These are phyloP conservation scores for Heliconius sara DNA, from an alignment of 2,888 invertebrate species.

Conservation along the genomic window DNA sequence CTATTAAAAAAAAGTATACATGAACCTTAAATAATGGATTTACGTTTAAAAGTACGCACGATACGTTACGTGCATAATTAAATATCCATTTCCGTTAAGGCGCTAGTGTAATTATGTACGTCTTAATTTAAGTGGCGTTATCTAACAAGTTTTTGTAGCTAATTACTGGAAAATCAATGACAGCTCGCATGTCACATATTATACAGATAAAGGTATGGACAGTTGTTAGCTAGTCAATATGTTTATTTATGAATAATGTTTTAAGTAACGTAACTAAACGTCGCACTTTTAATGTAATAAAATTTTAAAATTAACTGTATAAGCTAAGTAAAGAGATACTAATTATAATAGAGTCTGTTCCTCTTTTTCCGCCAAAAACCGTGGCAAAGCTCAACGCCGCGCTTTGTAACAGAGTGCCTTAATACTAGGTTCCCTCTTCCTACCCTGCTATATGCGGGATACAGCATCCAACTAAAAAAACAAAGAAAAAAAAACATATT, in stretches of 20 bases:
- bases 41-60: background rate
- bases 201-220: no score
- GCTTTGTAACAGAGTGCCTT: background rate
- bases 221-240: no score
- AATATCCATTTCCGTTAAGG: conserved; percentile 5
- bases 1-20: background rate
- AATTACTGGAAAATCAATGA: conserved; percentile 40
- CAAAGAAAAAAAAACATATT: background rate
- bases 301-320: no score
- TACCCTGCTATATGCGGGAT: no score
- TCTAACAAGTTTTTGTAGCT: conserved; percentile 31
- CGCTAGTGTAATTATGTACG: conserved; percentile 21
- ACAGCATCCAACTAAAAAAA: no score
- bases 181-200: conserved; percentile 13
- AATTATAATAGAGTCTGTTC: no score
- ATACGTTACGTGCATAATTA: background rate
- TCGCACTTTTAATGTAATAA: no score
- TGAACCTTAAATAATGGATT: background rate
- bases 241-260: no score
- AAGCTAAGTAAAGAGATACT: no score
- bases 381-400: background rate
- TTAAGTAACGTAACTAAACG: no score
- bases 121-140: conserved; percentile 28
- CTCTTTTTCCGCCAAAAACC: no score
- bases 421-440: no score